These are phyloP conservation scores for Shargacucullia verbasci DNA, from an alignment of 2,888 invertebrate species.

Conservation along the genomic window DNA sequence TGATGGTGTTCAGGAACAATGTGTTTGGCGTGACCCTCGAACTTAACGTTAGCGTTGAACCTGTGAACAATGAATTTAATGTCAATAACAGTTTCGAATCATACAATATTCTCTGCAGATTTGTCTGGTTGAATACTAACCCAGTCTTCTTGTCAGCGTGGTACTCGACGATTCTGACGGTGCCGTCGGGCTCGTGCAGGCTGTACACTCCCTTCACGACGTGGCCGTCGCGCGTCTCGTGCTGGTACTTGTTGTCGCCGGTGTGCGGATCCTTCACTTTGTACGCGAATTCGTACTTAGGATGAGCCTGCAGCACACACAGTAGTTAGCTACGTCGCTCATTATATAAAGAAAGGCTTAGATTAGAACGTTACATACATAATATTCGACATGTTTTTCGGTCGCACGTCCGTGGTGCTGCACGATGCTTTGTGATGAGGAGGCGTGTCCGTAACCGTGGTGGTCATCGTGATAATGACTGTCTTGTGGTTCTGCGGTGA, in stretches of 20 bases:
- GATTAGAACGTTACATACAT: conserved; percentile 40
- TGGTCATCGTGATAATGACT: conserved; percentile 39
- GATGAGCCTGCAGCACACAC: conserved; percentile 64
- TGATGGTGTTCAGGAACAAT: conserved; percentile 52
- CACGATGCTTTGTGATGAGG: conserved; percentile 68
- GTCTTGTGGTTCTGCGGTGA: conserved; percentile 44
- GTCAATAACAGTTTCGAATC: too few species aligned
- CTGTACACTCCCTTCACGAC: conserved; percentile 88
- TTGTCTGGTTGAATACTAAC: conserved; percentile 15
- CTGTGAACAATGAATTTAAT: conserved; percentile 23
- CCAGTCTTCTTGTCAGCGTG: conserved; percentile 75
- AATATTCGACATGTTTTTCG: conserved; percentile 59
- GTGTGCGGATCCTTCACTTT: conserved; percentile 84
- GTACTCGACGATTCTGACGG: conserved; percentile 82
- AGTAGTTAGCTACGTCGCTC: neutral
- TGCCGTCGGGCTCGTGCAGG: conserved; percentile 79
- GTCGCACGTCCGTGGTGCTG: conserved; percentile 59
- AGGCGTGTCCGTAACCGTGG: conserved; percentile 47
- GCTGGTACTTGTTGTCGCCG: conserved; percentile 85
- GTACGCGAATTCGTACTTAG: conserved; percentile 83
- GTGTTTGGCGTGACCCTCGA: conserved; percentile 59
- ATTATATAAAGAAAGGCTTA: neutral
- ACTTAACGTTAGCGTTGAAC: conserved; percentile 56
- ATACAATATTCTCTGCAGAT: too few species aligned
- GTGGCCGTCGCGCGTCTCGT: conserved; percentile 86